Evolutionary conservation across 2,888 invertebrate genomes (phyloP).

Genomic region (Eledona agricola): DNA sequence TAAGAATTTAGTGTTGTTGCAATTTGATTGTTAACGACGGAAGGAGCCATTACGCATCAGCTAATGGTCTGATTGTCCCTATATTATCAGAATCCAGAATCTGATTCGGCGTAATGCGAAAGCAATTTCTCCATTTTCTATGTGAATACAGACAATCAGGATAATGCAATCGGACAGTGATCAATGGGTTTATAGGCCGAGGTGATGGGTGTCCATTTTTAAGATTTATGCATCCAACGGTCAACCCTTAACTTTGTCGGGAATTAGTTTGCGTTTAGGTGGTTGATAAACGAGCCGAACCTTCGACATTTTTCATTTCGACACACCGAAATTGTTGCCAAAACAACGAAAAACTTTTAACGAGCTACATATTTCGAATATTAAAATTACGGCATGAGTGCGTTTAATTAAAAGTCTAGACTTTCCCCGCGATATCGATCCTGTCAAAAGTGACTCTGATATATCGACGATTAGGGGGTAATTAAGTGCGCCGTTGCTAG

Average conservation of each 20-base stretch:
- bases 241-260: not conserved
- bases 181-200: conserved; percentile 9
- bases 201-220: conserved; percentile 8
- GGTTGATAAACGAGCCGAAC: conserved; percentile 7
- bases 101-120: conserved; percentile 10
- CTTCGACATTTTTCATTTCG: conserved; percentile 4
- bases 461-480: conserved; percentile 45
- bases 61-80: too few species aligned
- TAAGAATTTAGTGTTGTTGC: too few species aligned
- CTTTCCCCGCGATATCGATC: conserved; percentile 35
- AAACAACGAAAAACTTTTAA: conserved; percentile 25
- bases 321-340: conserved; percentile 7
- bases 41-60: too few species aligned
- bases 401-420: conserved; percentile 41
- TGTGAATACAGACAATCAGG: conserved; percentile 6
- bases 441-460: conserved; percentile 41
- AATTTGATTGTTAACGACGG: too few species aligned
- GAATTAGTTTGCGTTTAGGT: not conserved
- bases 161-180: conserved; percentile 13
- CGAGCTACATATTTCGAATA: conserved; percentile 28
- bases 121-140: conserved; percentile 14
- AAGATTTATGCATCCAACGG: conserved; percentile 8
- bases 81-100: too few species aligned
- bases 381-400: conserved; percentile 33
- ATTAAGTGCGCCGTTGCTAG: conserved; percentile 45